A percentile compares a stretch with the other conserved stretches of the same genome.
Conservation (phyloP, 2,113 vertebrate genomes). For the Hyla sarda region DNA sequence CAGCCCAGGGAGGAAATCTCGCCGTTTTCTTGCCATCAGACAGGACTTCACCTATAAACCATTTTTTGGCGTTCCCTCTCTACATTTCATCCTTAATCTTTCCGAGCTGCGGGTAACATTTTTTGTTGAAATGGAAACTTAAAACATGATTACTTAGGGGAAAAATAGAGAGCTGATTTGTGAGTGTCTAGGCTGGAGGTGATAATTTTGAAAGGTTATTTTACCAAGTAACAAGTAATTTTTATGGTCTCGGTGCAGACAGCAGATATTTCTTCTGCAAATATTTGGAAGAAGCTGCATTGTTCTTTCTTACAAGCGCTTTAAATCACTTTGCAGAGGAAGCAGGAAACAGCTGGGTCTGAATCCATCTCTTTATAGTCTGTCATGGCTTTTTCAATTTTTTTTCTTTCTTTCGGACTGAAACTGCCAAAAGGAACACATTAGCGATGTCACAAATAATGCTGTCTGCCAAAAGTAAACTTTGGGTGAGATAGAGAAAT, state of each 20-base stretch:
- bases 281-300: slow-evolving; percentile 65
- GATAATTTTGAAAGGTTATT: slow-evolving; percentile 67
- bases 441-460: slow-evolving; percentile 60
- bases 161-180: slow-evolving; percentile 64
- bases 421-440: slow-evolving; percentile 62
- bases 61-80: slow-evolving; percentile 40
- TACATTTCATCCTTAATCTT: slow-evolving; percentile 59
- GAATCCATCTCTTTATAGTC: slow-evolving; percentile 63
- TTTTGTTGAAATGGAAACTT: slow-evolving; percentile 65
- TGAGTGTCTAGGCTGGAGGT: slow-evolving; percentile 62
- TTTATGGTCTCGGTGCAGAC: slow-evolving; percentile 67
- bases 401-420: slow-evolving; percentile 44
- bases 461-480: slow-evolving; percentile 64
- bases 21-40: slow-evolving; percentile 21
- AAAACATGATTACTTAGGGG: slow-evolving; percentile 57
- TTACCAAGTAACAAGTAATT: slow-evolving; percentile 65
- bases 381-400: slow-evolving; percentile 39
- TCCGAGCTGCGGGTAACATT: slow-evolving; percentile 55
- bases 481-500: slow-evolving; percentile 49
- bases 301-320: slow-evolving; percentile 67
- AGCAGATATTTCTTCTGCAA: slow-evolving; percentile 69
- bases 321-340: slow-evolving; percentile 72
- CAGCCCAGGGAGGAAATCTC: slow-evolving; percentile 38
- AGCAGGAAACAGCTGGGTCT: slow-evolving; percentile 76
- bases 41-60: slow-evolving; percentile 47